Evolutionary conservation across 2,888 invertebrate genomes (phyloP).

Genomic region (Cylindroiulus punctatus): DNA sequence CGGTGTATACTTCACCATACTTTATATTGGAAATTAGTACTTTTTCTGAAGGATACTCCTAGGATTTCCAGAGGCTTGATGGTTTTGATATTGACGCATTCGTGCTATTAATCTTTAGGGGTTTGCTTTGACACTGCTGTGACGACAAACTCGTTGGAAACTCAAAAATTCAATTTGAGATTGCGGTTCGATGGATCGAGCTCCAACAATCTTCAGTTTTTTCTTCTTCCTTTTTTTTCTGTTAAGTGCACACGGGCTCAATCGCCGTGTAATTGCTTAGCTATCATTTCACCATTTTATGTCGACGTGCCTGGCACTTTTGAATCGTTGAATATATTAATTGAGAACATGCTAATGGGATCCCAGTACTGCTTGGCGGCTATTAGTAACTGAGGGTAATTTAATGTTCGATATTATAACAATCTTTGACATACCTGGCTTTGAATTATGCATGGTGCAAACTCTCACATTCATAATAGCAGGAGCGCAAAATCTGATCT

Average conservation of each 20-base stretch:
- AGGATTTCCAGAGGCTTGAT: not conserved
- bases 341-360: not conserved
- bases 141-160: not conserved
- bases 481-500: not conserved
- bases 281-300: conserved; percentile 14
- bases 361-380: not conserved
- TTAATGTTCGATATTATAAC: not conserved
- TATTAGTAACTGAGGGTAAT: not conserved
- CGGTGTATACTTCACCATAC: not conserved
- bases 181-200: conserved; percentile 29
- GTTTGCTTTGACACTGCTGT: not conserved
- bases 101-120: not conserved
- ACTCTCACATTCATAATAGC: not conserved
- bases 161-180: conserved; percentile 33
- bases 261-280: conserved; percentile 29
- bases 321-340: not conserved
- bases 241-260: conserved; percentile 10
- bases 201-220: not conserved
- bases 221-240: not conserved
- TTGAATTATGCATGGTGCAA: not conserved
- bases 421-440: not conserved
- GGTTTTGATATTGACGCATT: conserved; percentile 4
- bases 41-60: conserved; percentile 13
- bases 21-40: conserved; percentile 3
- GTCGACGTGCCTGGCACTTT: not conserved